phyloP scores from a whole-genome alignment of 1,140 invertebrate species.

The Helicorthomorpha holstii region DNA sequence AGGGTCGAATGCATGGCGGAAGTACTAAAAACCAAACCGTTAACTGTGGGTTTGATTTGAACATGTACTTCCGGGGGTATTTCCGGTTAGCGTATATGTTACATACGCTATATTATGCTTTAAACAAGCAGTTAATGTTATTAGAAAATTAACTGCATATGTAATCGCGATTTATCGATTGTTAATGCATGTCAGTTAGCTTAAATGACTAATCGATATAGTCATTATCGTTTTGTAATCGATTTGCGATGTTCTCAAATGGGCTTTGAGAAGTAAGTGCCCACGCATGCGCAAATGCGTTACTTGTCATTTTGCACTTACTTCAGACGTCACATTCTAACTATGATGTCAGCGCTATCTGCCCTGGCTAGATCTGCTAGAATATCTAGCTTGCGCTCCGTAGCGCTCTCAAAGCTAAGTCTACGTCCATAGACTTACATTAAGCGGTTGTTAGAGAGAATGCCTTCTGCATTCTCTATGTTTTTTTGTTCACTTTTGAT shows the following conservation, averaged over 20 bases:
- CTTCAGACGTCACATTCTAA: background rate
- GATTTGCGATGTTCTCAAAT: background rate
- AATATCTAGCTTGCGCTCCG: background rate
- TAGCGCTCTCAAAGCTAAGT: background rate
- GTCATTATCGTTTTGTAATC: background rate
- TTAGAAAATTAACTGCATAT: background rate
- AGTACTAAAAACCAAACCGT: background rate
- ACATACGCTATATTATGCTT: background rate
- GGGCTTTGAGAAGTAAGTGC: background rate
- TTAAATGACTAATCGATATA: background rate
- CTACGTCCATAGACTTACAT: background rate
- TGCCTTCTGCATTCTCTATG: background rate
- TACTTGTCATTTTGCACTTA: background rate
- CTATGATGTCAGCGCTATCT: background rate
- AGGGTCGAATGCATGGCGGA: background rate
- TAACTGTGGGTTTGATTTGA: background rate
- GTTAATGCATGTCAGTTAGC: background rate
- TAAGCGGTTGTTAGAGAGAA: background rate
- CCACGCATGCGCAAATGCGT: background rate
- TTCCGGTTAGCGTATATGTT: background rate
- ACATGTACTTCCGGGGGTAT: background rate
- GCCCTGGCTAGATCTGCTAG: background rate
- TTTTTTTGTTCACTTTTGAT: background rate
- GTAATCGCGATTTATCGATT: background rate
- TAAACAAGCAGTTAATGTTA: background rate